A percentile compares a stretch with the other conserved stretches of the same genome.
These are phyloP conservation scores for Motacilla alba DNA, from an alignment of 2,113 vertebrate species.

Conservation along the genomic window DNA sequence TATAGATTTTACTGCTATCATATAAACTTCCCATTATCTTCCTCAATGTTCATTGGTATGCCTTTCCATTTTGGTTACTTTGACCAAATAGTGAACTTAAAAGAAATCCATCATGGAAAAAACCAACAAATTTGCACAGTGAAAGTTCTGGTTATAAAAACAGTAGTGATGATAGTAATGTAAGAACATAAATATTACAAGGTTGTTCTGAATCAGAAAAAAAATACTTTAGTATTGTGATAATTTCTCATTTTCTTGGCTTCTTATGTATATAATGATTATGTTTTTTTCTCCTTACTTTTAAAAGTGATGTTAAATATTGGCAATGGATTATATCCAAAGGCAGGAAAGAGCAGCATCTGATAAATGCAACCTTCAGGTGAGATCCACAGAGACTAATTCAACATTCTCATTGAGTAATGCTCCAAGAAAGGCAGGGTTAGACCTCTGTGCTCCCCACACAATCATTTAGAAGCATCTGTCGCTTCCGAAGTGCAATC, in stretches of 20 bases:
- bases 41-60: background rate
- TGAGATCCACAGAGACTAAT: background rate
- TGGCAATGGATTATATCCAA: background rate
- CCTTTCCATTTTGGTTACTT: background rate
- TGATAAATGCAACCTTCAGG: background rate
- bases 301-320: background rate
- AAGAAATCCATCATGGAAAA: background rate
- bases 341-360: background rate
- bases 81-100: background rate
- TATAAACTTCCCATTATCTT: background rate
- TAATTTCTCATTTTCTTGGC: background rate
- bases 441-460: background rate
- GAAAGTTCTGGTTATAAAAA: background rate
- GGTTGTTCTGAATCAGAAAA: background rate
- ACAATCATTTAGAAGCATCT: background rate
- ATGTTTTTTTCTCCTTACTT: background rate
- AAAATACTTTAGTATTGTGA: background rate
- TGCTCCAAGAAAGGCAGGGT: background rate
- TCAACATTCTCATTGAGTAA: background rate
- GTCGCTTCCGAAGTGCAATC: background rate
- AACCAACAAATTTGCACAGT: background rate
- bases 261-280: background rate
- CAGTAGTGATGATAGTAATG: background rate
- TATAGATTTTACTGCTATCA: background rate
- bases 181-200: background rate